These are phyloP conservation scores for Anthopleura sola DNA, from an alignment of 64 coral and sea anemone species.

Conservation along the genomic window DNA sequence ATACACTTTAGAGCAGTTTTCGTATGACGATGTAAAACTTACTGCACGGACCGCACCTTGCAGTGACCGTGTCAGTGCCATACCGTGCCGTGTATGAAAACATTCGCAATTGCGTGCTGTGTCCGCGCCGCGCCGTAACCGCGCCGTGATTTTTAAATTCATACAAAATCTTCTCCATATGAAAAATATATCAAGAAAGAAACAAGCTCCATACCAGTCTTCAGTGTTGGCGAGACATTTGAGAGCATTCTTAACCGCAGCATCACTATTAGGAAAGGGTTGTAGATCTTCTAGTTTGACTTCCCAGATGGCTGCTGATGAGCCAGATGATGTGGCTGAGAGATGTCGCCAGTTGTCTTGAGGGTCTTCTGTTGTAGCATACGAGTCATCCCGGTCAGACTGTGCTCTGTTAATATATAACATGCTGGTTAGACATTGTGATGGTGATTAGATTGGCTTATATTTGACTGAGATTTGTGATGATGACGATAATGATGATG, in stretches of 20 bases:
- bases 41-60: too few relatives aligned
- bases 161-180: too few relatives aligned
- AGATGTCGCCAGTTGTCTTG: conserved; percentile 52
- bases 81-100: too few relatives aligned
- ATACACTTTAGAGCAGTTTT: too few relatives aligned
- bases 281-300: conserved; percentile 67
- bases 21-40: too few relatives aligned
- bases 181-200: not conserved
- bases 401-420: conserved; percentile 48
- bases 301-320: conserved; percentile 78
- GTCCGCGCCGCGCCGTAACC: too few relatives aligned
- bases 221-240: conserved; percentile 79
- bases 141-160: too few relatives aligned
- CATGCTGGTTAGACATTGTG: not conserved
- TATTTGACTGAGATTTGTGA: not conserved
- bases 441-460: not conserved
- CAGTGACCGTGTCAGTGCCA: too few relatives aligned
- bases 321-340: conserved; percentile 38
- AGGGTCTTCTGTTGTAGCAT: conserved; percentile 80
- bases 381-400: conserved; percentile 68
- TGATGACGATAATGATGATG: not conserved
- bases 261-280: conserved; percentile 74
- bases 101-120: too few relatives aligned
- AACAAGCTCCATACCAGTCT: conserved; percentile 62
- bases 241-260: conserved; percentile 60